Evolutionary conservation across 2,888 invertebrate genomes (phyloP).

Genomic region (Danaus chrysippus): DNA sequence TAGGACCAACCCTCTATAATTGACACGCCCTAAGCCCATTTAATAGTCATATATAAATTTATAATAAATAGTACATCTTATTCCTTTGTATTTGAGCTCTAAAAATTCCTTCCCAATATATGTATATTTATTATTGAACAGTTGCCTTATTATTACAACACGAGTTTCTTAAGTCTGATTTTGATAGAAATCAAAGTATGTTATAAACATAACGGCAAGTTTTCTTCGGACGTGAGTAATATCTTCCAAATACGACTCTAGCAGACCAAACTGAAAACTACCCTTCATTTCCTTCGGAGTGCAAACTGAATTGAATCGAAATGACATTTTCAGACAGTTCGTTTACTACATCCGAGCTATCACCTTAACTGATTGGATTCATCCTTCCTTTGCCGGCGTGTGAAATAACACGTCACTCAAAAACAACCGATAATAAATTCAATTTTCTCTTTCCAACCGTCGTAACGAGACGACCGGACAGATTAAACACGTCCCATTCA

Average conservation of each 20-base stretch:
- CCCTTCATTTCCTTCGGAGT: constrained; percentile 20
- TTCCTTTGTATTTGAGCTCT: too few species aligned
- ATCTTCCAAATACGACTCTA: too few species aligned
- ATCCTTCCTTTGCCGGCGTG: constrained; percentile 56
- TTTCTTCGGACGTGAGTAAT: too few species aligned
- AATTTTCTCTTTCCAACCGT: constrained; percentile 67
- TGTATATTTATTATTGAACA: too few species aligned
- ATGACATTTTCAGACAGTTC: constrained; percentile 62
- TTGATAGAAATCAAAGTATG: too few species aligned
- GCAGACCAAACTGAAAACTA: constrained; percentile 24
- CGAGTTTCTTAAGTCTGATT: too few species aligned
- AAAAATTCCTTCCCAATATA: too few species aligned
- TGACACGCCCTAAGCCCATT: constrained; percentile 44
- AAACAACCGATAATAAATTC: constrained; percentile 77
- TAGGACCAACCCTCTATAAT: constrained; percentile 49
- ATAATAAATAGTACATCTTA: too few species aligned
- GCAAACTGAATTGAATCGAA: constrained; percentile 43
- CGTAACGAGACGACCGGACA: constrained; percentile 63
- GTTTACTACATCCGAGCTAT: constrained; percentile 49
- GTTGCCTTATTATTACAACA: too few species aligned
- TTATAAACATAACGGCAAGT: too few species aligned
- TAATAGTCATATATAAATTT: too few species aligned
- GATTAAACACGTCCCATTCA: constrained; percentile 72
- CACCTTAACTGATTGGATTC: constrained; percentile 71
- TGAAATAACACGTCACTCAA: constrained; percentile 79